Evolutionary conservation across 2,797 vertebrate species (phyloP), one percentile per base, ranked within the genome.

Genomic region (Odontamblyopus lacepedii): DNA sequence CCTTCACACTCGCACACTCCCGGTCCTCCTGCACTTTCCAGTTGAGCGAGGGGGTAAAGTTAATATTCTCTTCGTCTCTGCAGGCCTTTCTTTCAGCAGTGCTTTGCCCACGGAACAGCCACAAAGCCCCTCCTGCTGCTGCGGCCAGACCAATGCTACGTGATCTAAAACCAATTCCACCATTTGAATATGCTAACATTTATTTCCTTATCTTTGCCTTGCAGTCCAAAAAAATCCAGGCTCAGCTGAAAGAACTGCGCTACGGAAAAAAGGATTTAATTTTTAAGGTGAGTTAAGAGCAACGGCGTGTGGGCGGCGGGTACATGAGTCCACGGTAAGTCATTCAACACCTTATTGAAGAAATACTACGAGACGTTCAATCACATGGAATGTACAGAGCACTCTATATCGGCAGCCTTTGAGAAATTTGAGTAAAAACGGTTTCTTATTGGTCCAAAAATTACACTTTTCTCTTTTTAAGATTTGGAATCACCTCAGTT

Each of bases 241-340:
- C 97, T 81, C 97, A 99, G 91, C 94, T 98, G 93, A 99, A 98
- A 91, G 97, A 98, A 89, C 95, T 99, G 79, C 96, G 96, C 78
- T 98, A 99, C 71, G 97, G 97, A 77, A 99, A 99, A 91, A 99
- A 98, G 87, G 97, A 99, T 94, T 96, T 99, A 94, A 95, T 99
- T 94, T 97, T 97, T 94, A 98, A 98, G 96, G 97, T 98, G 91
- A 96, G 95, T 89, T 87, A 78, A 87, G 88, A 90, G 77, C 83
- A 80, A 91, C 82, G 70, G 41, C 69, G 81, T 70, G 71, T 53
- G 29, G 68, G 71, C 76, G 84, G 80, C 82, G 75, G 79, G 70
- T 60, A 69, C 81, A 77, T 67, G 78, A 74, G 79, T 89, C 75
- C 82, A 83, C 73, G 69, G 53, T 70, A 61, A 82, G 61, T 44